Evolutionary conservation across 35 echinoderm and acorn worm genomes (phyloP).

Genomic region (Eucidaris tribuloides): DNA sequence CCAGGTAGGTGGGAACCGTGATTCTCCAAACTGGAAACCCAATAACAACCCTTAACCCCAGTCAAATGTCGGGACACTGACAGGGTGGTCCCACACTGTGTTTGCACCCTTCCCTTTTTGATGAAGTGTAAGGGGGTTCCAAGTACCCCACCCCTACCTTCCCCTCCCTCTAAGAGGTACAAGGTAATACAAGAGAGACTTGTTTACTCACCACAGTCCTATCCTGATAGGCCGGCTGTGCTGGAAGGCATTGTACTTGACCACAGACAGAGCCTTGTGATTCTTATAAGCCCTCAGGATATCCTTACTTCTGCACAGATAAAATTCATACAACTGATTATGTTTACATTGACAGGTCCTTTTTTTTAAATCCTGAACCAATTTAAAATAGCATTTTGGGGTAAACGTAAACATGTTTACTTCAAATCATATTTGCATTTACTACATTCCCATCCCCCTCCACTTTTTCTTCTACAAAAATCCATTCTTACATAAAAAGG

Average conservation of each 20-base stretch:
- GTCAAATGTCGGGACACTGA: too few species aligned
- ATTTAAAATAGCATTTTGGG: not conserved
- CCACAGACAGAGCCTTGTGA: slow-evolving; percentile 28
- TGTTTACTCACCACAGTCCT: slow-evolving; percentile 59
- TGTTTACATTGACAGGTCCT: not conserved
- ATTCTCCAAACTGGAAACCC: too few species aligned
- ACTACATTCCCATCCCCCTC: not conserved
- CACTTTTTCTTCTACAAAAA: not conserved
- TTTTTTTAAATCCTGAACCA: not conserved
- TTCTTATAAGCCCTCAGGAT: slow-evolving; percentile 70
- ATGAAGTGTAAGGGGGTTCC: too few species aligned
- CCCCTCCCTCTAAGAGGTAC: not conserved
- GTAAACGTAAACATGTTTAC: not conserved
- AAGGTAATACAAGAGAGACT: not conserved
- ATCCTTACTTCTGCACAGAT: slow-evolving; percentile 47
- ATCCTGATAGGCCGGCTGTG: slow-evolving; percentile 61
- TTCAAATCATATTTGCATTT: not conserved
- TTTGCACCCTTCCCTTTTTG: too few species aligned
- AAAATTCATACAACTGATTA: not conserved
- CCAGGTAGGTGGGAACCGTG: too few species aligned
- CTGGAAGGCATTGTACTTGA: slow-evolving; percentile 52
- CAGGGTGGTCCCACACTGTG: too few species aligned
- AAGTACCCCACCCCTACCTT: too few species aligned
- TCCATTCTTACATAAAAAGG: not conserved
- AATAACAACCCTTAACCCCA: too few species aligned